A percentile compares a stretch with the other conserved stretches of the same genome.
Conservation (phyloP, 2,113 vertebrate species). For the Brevimyrus niger region DNA sequence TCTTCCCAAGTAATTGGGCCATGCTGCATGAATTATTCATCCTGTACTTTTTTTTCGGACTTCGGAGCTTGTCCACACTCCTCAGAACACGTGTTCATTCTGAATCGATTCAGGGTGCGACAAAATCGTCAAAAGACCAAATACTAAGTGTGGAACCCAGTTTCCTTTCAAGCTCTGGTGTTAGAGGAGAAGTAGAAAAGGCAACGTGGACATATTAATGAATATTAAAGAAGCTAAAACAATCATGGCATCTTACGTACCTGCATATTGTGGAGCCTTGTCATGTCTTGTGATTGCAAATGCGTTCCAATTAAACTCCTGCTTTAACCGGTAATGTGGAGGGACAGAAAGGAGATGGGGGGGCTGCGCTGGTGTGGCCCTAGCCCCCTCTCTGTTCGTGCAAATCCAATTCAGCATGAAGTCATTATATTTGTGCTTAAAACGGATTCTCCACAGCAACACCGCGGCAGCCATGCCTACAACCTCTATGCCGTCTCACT, state of each 20-base stretch:
- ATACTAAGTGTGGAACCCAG: background rate
- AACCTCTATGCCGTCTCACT: background rate
- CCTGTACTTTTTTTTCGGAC: background rate
- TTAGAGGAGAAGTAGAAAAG: background rate
- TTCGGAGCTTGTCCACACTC: background rate
- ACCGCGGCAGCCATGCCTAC: background rate
- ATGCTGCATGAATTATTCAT: background rate
- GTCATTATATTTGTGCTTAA: conserved; percentile 2
- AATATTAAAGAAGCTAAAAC: background rate
- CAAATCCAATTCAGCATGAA: background rate
- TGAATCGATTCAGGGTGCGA: background rate
- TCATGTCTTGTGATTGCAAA: background rate
- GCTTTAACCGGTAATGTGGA: background rate
- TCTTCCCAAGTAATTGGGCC: background rate
- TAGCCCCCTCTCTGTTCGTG: background rate
- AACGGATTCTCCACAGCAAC: background rate
- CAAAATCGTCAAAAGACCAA: background rate
- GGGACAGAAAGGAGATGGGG: background rate
- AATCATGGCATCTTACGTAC: background rate
- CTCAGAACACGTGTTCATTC: background rate
- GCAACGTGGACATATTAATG: background rate
- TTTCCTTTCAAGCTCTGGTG: background rate
- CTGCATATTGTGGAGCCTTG: background rate
- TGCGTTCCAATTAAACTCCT: background rate
- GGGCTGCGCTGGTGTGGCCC: background rate